Percentiles rank a stretch among this genome's conserved stretches.
These are phyloP conservation scores for Sepioteuthis lessoniana DNA, from an alignment of 2,888 invertebrate species.

Conservation along the genomic window DNA sequence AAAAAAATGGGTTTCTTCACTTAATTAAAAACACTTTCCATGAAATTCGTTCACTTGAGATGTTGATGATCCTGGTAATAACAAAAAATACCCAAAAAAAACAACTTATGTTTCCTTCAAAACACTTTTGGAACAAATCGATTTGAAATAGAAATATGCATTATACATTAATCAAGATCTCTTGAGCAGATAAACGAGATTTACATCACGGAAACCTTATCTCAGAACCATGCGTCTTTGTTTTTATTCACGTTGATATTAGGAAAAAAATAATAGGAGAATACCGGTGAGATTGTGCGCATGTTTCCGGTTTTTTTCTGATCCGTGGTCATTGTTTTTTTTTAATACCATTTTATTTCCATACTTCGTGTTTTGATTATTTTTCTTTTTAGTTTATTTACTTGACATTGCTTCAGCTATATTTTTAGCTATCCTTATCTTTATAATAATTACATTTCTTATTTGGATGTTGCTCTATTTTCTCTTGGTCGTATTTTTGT, in stretches of 20 bases:
- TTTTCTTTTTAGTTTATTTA: not conserved
- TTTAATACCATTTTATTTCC: not conserved
- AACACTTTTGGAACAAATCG: not conserved
- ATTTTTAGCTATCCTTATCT: not conserved
- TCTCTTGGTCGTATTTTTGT: not conserved
- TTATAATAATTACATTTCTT: not conserved
- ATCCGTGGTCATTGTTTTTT: not conserved
- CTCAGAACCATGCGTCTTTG: not conserved
- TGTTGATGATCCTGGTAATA: too few species aligned
- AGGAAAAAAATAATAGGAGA: not conserved
- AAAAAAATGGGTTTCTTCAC: too few species aligned
- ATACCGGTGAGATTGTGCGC: too few species aligned
- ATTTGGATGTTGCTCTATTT: not conserved
- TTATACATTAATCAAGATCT: slow-evolving; percentile 5
- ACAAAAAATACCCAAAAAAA: not conserved
- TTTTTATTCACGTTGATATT: not conserved
- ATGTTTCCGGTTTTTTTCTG: not conserved
- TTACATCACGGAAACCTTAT: not conserved
- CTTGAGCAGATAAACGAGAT: not conserved
- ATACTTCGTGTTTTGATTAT: not conserved
- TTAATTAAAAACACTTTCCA: too few species aligned
- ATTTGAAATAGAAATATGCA: not conserved
- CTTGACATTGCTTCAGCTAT: not conserved
- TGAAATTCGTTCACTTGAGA: too few species aligned
- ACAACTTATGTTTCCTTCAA: not conserved